Evolutionary conservation across 1,140 invertebrate species (phyloP).

Genomic region (Drosophila prosaltans): DNA sequence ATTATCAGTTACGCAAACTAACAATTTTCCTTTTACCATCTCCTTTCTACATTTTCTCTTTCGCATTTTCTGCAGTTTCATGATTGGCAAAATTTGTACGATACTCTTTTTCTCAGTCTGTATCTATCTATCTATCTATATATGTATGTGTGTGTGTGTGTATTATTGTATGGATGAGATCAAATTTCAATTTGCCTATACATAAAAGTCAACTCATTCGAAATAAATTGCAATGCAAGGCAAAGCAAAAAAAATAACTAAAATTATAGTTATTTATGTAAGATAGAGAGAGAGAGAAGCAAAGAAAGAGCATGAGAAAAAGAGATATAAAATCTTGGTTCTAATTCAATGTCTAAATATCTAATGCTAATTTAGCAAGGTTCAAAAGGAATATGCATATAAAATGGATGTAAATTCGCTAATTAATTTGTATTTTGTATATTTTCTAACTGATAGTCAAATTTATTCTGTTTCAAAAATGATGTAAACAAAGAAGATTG

Average conservation of each 20-base stretch:
- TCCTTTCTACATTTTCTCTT: neutral
- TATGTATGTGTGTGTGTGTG: neutral
- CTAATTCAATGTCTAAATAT: neutral
- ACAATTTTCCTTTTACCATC: neutral
- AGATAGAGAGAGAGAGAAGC: neutral
- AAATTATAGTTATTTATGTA: neutral
- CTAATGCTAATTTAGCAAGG: no score
- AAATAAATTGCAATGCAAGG: neutral
- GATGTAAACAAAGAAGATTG: no score
- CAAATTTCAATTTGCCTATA: conserved; percentile 5
- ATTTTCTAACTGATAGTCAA: no score
- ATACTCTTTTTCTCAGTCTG: neutral
- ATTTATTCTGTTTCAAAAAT: no score
- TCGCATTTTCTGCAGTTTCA: neutral
- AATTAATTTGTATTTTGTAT: no score
- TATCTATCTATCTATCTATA: no score
- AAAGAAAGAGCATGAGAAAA: no score
- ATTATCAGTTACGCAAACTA: conserved; percentile 13
- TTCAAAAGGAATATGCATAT: no score
- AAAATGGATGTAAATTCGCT: no score
- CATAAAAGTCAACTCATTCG: conserved; percentile 4
- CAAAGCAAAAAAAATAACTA: neutral
- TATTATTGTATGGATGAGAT: neutral
- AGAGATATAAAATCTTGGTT: no score
- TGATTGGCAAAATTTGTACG: neutral